Conservation (phyloP, 2,113 vertebrate species). For the Gasterosteus nipponicus region DNA sequence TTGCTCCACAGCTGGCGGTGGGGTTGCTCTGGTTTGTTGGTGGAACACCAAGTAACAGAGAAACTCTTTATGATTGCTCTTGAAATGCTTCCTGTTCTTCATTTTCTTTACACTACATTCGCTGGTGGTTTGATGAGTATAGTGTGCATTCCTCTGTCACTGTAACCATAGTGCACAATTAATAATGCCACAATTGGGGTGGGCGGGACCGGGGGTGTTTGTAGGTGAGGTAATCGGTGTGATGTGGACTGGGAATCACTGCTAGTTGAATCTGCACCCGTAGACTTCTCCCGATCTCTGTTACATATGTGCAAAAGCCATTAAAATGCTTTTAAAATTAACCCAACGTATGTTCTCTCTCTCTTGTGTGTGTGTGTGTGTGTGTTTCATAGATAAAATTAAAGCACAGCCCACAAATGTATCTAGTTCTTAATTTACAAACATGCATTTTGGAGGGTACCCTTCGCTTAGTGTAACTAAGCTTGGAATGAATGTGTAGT, state of each 20-base stretch:
- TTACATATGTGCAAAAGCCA: constrained; percentile 98
- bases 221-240: constrained; percentile 50
- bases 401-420: no score
- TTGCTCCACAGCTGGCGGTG: constrained; percentile 31
- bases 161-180: constrained; percentile 97
- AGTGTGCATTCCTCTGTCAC: constrained; percentile 95
- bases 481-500: neutral
- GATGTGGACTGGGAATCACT: constrained; percentile 86
- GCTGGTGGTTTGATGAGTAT: constrained; percentile 90
- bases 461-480: neutral
- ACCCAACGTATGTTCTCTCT: neutral
- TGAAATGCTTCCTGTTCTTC: constrained; percentile 10
- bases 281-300: constrained; percentile 89
- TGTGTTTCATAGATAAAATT: neutral
- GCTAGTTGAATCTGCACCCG: constrained; percentile 90
- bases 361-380: neutral
- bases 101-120: constrained; percentile 70
- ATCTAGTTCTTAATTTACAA: no score
- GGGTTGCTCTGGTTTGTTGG: neutral
- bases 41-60: constrained; percentile 5
- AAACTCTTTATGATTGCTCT: constrained; percentile 18
- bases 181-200: constrained; percentile 80
- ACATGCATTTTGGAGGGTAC: no score
- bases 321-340: constrained; percentile 98
- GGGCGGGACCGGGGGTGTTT: constrained; percentile 24